A percentile compares a stretch with the other conserved stretches of the same genome.
Evolutionary conservation across 2,797 vertebrate species (phyloP).

Genomic region (Rhincodon typus): DNA sequence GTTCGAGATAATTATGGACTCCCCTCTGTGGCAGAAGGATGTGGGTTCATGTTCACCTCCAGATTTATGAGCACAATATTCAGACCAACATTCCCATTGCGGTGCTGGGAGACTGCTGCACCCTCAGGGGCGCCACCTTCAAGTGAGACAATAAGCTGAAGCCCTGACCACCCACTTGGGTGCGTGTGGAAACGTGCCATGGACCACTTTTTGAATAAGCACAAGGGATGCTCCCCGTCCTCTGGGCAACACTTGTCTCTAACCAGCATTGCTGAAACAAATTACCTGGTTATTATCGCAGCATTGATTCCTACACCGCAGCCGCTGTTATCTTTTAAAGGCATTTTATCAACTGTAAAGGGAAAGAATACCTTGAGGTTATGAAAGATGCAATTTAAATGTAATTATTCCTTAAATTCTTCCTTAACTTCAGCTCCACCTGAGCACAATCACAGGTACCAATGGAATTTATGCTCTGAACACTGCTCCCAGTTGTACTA

Average conservation of each 20-base stretch:
- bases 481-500: background rate
- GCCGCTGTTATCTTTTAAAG: background rate
- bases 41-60: background rate
- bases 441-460: background rate
- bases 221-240: background rate
- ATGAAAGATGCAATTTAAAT: background rate
- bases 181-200: too few relatives aligned
- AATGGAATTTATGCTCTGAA: background rate
- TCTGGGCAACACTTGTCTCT: background rate
- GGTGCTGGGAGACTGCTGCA: background rate
- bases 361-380: background rate
- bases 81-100: background rate
- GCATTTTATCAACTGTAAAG: background rate
- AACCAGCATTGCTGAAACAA: background rate
- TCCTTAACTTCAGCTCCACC: background rate
- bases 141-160: background rate
- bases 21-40: background rate
- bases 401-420: too few relatives aligned
- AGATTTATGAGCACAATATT: background rate
- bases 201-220: background rate
- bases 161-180: too few relatives aligned
- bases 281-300: background rate
- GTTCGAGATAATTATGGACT: background rate
- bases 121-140: background rate
- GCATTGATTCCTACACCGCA: background rate